phyloP scores from a whole-genome alignment of 1,140 invertebrate genomes.

The Zaprionus ghesquierei region DNA sequence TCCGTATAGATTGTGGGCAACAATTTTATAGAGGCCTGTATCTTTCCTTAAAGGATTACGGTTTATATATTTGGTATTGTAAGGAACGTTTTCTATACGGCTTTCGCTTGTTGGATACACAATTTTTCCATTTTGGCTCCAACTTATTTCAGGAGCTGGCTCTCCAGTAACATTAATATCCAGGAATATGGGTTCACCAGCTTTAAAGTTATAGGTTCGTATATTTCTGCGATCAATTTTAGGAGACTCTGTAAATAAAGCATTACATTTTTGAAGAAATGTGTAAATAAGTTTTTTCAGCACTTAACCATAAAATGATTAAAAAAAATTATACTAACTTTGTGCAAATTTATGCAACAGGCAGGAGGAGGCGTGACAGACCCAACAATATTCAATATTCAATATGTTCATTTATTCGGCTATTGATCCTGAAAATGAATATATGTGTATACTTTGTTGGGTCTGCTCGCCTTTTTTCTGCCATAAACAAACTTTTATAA shows the following conservation, averaged over 20 bases:
- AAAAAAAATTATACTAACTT: no score
- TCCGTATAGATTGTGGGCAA: conserved; percentile 93
- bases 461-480: no score
- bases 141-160: conserved; percentile 92
- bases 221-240: conserved; percentile 96
- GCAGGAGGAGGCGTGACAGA: no score
- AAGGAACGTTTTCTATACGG: conserved; percentile 92
- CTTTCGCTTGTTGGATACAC: conserved; percentile 84
- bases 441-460: no score
- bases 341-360: no score
- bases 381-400: no score
- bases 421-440: no score
- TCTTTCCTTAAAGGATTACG: conserved; percentile 92
- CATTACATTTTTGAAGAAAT: no score
- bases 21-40: conserved; percentile 93
- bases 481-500: no score
- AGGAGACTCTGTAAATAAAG: conserved; percentile 89
- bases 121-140: conserved; percentile 86
- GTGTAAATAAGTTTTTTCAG: no score
- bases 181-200: conserved; percentile 94
- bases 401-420: no score
- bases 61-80: conserved; percentile 93
- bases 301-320: no score
- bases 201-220: conserved; percentile 92
- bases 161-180: conserved; percentile 97